Evolutionary conservation across 1,140 invertebrate species (phyloP), one percentile per base, ranked within the genome.

Genomic region (Diabrotica undecimpunctata): DNA sequence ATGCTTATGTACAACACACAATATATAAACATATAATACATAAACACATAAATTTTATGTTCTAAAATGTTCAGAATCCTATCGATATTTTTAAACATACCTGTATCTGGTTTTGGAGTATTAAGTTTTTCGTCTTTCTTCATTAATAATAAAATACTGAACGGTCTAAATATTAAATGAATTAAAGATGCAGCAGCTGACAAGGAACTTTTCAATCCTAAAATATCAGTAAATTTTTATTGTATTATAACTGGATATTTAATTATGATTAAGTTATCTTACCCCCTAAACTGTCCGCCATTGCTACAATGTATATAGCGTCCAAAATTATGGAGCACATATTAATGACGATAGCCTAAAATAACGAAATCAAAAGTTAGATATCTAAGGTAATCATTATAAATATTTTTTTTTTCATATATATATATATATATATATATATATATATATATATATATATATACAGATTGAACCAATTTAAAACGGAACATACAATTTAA

Each of bases 141-240:
- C n/a, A 46, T 46, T n/a, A 46, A 46, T 10, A 46, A n/a, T 46
- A 46, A 46, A 46, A 46, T 46, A n/a, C 41, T 46, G 41, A 46
- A 46, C 8, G 41, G 41, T 46, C 41, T 46, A 46, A 46, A 46
- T 10, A 46, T 46, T 46, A 46, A 46, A n/a, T 46, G 41, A 10
- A 46, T 46, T 10, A 46, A n/a, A 2, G 41, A 46, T 10, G 41
- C 41, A 46, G 41, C 41, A 46, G 41, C 41, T 46, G 41, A 46
- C 6, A 46, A 46, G n/a, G 41, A 46, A 46, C n/a, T 46, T 46
- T n/a, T 46, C 4, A 46, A 46, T 10, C 41, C 41, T 46, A 46
- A 46, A 46, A 46, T 46, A 46, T 6, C 8, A 46, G n/a, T 46
- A 6, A 25, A 25, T 25, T 1, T 25, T 25, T 25, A 25, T 25